Evolutionary conservation across 2,888 invertebrate species (phyloP).

Genomic region (Seladonia tumulorum): DNA sequence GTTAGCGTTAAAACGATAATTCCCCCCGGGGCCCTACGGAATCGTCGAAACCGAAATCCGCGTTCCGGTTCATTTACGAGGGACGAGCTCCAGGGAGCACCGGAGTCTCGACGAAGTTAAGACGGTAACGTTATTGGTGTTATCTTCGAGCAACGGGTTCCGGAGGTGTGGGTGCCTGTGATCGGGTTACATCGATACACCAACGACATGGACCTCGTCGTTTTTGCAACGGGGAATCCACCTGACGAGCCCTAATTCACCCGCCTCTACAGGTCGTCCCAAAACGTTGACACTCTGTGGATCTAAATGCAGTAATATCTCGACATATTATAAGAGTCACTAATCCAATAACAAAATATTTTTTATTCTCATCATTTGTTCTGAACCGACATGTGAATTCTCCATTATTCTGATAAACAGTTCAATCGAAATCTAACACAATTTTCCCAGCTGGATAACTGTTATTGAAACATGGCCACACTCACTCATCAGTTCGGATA

Average conservation of each 20-base stretch:
- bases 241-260: not conserved
- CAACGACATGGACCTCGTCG: not conserved
- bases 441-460: too few species aligned
- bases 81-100: not conserved
- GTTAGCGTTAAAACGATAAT: not conserved
- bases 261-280: not conserved
- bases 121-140: not conserved
- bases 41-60: conserved; percentile 6
- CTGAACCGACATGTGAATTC: too few species aligned
- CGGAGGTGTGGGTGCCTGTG: not conserved
- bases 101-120: conserved; percentile 24
- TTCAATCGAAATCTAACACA: too few species aligned
- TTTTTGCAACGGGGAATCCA: not conserved
- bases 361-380: too few species aligned
- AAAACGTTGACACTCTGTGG: too few species aligned
- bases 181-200: not conserved
- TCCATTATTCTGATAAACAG: too few species aligned
- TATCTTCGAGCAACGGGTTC: not conserved
- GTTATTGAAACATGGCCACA: too few species aligned
- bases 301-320: too few species aligned
- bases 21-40: not conserved
- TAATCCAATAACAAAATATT: too few species aligned
- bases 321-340: too few species aligned
- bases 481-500: too few species aligned
- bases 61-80: conserved; percentile 10